These are phyloP conservation scores for Neodiprion lecontei DNA, from an alignment of 1,140 invertebrate species.

Conservation along the genomic window DNA sequence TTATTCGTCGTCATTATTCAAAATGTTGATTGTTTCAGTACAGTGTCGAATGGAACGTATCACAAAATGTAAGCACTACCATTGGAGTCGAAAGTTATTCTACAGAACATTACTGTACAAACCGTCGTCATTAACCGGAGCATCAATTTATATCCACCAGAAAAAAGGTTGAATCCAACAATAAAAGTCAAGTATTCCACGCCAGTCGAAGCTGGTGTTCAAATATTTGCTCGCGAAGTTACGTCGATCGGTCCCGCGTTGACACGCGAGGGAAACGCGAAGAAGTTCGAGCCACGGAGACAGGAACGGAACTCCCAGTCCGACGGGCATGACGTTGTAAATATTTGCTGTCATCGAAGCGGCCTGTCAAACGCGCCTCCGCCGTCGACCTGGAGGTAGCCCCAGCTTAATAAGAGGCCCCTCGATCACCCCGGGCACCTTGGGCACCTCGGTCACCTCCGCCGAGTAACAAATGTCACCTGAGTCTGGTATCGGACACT, in stretches of 20 bases:
- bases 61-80: too few species aligned
- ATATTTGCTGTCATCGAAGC: conserved; percentile 52
- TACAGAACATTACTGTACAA: too few species aligned
- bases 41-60: too few species aligned
- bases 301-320: conserved; percentile 26
- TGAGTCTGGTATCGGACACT: conserved; percentile 50
- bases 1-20: too few species aligned
- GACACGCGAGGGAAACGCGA: not conserved
- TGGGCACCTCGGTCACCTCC: not conserved
- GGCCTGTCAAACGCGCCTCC: conserved; percentile 16
- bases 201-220: too few species aligned
- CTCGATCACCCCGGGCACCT: not conserved
- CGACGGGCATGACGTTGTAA: conserved; percentile 49
- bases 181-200: too few species aligned
- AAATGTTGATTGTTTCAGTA: too few species aligned
- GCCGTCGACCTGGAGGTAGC: not conserved
- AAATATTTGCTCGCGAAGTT: not conserved
- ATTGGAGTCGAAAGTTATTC: too few species aligned
- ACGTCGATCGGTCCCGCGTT: not conserved
- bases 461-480: conserved; percentile 40
- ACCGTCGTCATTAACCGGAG: too few species aligned
- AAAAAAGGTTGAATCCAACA: too few species aligned
- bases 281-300: not conserved
- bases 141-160: too few species aligned
- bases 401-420: not conserved